Conservation (phyloP, 2,888 invertebrate genomes). For the Caenorhabditis becei region DNA sequence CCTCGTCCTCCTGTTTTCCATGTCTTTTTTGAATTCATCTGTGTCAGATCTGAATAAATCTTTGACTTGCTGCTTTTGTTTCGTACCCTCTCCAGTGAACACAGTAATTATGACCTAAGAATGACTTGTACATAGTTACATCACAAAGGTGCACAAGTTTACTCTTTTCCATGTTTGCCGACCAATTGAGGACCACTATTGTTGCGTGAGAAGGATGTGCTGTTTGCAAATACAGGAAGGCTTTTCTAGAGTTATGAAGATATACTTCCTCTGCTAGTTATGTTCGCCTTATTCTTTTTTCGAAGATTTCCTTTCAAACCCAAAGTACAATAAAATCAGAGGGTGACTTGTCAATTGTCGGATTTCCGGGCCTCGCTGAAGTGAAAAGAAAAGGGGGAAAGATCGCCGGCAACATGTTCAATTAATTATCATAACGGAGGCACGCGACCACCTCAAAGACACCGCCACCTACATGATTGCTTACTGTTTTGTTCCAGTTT, state of each 20-base stretch:
- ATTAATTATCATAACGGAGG: slow-evolving; percentile 61
- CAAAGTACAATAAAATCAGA: slow-evolving; percentile 1
- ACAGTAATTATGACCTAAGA: slow-evolving; percentile 14
- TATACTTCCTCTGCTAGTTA: too few species aligned
- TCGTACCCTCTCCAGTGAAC: neutral
- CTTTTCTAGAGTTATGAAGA: neutral
- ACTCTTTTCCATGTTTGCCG: slow-evolving; percentile 57
- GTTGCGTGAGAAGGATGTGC: slow-evolving; percentile 46
- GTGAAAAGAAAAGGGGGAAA: slow-evolving; percentile 24
- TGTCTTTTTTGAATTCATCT: neutral
- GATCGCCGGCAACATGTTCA: slow-evolving; percentile 48
- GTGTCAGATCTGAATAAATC: slow-evolving; percentile 10
- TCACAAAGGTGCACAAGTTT: slow-evolving; percentile 61
- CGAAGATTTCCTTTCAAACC: neutral
- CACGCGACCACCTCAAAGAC: slow-evolving; percentile 62
- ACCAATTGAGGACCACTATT: slow-evolving; percentile 58
- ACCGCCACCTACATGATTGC: slow-evolving; percentile 65
- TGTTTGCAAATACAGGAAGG: slow-evolving; percentile 46
- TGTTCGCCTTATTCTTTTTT: too few species aligned
- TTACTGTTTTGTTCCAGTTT: slow-evolving; percentile 64
- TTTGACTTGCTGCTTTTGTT: neutral
- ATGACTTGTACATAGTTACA: slow-evolving; percentile 44
- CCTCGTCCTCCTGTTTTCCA: neutral
- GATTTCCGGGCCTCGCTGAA: slow-evolving; percentile 8
- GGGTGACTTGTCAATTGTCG: slow-evolving; percentile 20